phyloP scores from a whole-genome alignment of 2,113 vertebrate genomes.

The Actinemys pallida region DNA sequence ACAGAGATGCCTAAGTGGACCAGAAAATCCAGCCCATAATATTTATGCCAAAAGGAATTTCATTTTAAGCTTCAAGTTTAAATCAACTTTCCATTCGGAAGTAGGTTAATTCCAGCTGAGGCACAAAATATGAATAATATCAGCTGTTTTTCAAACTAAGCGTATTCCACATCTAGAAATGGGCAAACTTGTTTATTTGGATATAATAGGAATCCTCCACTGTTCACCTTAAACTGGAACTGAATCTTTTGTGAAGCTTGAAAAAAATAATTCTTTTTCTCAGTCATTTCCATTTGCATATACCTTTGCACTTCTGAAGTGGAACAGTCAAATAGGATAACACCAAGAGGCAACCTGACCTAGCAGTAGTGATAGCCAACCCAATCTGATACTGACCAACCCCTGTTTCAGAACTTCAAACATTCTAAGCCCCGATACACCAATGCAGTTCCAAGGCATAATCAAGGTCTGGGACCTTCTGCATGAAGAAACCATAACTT shows the following conservation, averaged over 20 bases:
- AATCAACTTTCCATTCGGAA: slow-evolving; percentile 29
- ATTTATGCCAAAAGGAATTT: slow-evolving; percentile 54
- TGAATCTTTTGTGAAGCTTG: neutral
- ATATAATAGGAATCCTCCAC: neutral
- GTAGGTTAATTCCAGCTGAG: neutral
- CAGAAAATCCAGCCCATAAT: slow-evolving; percentile 32
- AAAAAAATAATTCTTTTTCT: neutral
- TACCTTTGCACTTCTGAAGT: neutral
- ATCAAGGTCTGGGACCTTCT: neutral
- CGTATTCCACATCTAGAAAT: neutral
- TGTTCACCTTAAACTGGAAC: neutral
- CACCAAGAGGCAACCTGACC: neutral
- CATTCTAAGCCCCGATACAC: neutral
- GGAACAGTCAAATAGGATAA: neutral
- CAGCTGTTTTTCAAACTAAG: neutral
- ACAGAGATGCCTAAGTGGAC: slow-evolving; percentile 37
- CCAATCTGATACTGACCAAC: neutral
- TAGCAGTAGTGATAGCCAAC: neutral
- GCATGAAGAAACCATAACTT: neutral
- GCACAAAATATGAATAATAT: neutral
- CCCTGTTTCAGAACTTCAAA: neutral
- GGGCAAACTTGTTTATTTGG: neutral
- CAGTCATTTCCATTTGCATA: neutral
- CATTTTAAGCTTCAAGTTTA: slow-evolving; percentile 32
- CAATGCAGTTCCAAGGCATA: neutral